Evolutionary conservation across 2,888 invertebrate species (phyloP).

Genomic region (Cataglyphis rosenhaueri): DNA sequence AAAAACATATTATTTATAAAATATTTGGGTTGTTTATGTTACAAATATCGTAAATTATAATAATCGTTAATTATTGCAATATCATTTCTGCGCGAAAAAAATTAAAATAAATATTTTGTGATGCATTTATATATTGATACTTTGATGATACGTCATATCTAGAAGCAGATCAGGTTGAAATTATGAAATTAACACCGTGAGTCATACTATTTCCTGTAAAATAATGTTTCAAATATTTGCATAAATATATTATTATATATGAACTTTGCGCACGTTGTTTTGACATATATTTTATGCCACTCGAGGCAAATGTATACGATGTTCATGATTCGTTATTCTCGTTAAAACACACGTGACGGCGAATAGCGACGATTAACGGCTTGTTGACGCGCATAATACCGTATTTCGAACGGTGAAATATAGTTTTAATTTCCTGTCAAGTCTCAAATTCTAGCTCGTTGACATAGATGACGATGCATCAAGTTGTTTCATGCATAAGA

Average conservation of each 20-base stretch:
- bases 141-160: constrained; percentile 1
- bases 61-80: constrained; percentile 6
- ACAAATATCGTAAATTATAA: constrained; percentile 8
- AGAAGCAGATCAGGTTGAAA: constrained; percentile 18
- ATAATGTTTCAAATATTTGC: constrained; percentile 39
- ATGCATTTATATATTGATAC: constrained; percentile 28
- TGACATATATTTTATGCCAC: constrained; percentile 69
- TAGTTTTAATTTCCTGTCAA: constrained; percentile 68
- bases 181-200: constrained; percentile 26
- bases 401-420: constrained; percentile 64
- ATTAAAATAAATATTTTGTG: constrained; percentile 45
- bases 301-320: constrained; percentile 58
- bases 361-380: constrained; percentile 73
- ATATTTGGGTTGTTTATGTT: not conserved
- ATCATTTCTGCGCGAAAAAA: not conserved
- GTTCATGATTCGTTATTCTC: constrained; percentile 70
- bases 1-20: not conserved
- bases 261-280: not conserved
- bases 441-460: constrained; percentile 49
- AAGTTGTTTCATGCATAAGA: constrained; percentile 39
- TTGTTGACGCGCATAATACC: constrained; percentile 68
- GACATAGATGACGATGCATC: constrained; percentile 23
- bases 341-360: constrained; percentile 72
- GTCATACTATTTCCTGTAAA: constrained; percentile 11
- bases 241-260: constrained; percentile 33